phyloP scores from a whole-genome alignment of 2,113 vertebrate genomes.

The pig (Sus scrofa) region T2T-Sscrofa CM000819.6:29399501-29400000 shows the following conservation, averaged over 20 bases:
- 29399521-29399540: conserved; percentile 5
- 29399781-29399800: not conserved
- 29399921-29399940: not conserved
- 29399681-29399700: conserved; percentile 3
- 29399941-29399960: not conserved
- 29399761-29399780: not conserved
- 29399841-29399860: not conserved
- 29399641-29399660: not conserved
- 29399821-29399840: not conserved
- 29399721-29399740: not conserved
- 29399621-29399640: not conserved
- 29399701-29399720: not conserved
- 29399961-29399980: not conserved
- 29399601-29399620: conserved; percentile 13
- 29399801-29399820: not conserved
- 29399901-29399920: not conserved
- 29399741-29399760: not conserved
- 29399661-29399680: not conserved
- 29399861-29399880: not conserved
- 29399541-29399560: not conserved
- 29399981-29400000: not conserved
- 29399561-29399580: conserved; percentile 17
- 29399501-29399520: not conserved
- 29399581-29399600: conserved; percentile 10
- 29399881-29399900: conserved; percentile 15